These are phyloP conservation scores for Polia nebulosa DNA, from an alignment of 2,888 invertebrate genomes.

Conservation along the genomic window DNA sequence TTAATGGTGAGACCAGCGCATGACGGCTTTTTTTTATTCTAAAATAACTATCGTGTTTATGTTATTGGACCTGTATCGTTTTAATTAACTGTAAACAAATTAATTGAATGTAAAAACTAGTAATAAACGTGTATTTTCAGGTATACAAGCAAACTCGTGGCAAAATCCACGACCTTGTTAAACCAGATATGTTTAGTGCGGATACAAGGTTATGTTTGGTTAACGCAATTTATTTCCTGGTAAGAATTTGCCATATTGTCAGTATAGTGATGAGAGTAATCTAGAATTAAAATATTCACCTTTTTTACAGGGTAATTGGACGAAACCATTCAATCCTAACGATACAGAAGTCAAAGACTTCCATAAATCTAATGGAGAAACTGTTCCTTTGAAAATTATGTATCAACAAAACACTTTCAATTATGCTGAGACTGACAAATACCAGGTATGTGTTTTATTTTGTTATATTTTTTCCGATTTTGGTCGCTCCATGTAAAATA, in stretches of 20 bases:
- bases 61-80: too few relatives aligned
- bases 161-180: conserved; percentile 73
- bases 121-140: conserved; percentile 57
- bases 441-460: conserved; percentile 59
- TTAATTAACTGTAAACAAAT: too few relatives aligned
- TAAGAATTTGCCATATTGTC: conserved; percentile 51
- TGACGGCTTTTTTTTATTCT: too few relatives aligned
- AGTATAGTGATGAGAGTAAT: too few relatives aligned
- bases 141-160: conserved; percentile 70
- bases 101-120: too few relatives aligned
- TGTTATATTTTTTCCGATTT: background rate
- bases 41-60: too few relatives aligned
- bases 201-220: conserved; percentile 71
- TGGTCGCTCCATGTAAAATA: too few relatives aligned
- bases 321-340: conserved; percentile 61
- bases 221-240: conserved; percentile 77
- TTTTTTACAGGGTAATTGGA: conserved; percentile 69
- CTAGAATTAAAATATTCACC: background rate
- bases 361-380: conserved; percentile 54
- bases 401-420: conserved; percentile 62
- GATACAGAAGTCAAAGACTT: conserved; percentile 64
- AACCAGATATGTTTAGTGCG: conserved; percentile 59
- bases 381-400: conserved; percentile 65
- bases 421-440: conserved; percentile 56
- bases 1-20: too few relatives aligned